Conservation (phyloP, 2,113 vertebrate species). For the Cephalopterus ornatus region DNA sequence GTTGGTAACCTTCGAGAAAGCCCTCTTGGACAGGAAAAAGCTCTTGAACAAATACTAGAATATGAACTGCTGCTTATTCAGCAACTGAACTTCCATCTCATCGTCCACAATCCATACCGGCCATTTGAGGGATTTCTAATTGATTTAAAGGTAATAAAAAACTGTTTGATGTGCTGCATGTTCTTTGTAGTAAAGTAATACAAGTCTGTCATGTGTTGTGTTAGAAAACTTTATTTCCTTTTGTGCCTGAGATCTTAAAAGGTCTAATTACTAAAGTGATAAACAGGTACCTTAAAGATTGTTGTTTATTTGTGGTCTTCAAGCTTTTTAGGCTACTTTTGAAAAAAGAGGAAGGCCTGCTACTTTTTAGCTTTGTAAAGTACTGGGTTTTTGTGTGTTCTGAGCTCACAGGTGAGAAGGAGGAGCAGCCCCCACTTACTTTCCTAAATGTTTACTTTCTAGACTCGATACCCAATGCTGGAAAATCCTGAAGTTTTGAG, state of each 20-base stretch:
- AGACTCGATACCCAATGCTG: conserved; percentile 89
- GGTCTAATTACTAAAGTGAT: not conserved
- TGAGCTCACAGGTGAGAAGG: not conserved
- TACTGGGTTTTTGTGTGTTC: not conserved
- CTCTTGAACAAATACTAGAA: conserved; percentile 92
- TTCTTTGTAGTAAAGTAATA: rapidly evolving
- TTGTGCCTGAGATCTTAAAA: not conserved
- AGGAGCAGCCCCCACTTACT: not conserved
- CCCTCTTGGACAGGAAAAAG: conserved; percentile 82
- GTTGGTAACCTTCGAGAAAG: conserved; percentile 92
- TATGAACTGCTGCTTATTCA: conserved; percentile 94
- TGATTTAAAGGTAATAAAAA: conserved; percentile 86
- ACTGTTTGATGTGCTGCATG: not conserved
- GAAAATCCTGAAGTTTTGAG: conserved; percentile 92
- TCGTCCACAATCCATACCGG: conserved; percentile 93
- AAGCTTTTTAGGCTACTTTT: not conserved
- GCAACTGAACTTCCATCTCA: conserved; percentile 95
- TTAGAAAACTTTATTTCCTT: not conserved
- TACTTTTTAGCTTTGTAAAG: not conserved
- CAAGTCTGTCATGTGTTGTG: rapidly evolving
- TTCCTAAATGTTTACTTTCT: conserved; percentile 29
- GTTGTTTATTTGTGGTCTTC: not conserved
- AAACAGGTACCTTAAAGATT: not conserved
- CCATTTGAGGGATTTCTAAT: conserved; percentile 95
- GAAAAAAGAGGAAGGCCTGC: not conserved